Percentiles rank a stretch among this genome's conserved stretches.
phyloP scores from a whole-genome alignment of 2,113 vertebrate species.

The Hemiscyllium ocellatum region DNA sequence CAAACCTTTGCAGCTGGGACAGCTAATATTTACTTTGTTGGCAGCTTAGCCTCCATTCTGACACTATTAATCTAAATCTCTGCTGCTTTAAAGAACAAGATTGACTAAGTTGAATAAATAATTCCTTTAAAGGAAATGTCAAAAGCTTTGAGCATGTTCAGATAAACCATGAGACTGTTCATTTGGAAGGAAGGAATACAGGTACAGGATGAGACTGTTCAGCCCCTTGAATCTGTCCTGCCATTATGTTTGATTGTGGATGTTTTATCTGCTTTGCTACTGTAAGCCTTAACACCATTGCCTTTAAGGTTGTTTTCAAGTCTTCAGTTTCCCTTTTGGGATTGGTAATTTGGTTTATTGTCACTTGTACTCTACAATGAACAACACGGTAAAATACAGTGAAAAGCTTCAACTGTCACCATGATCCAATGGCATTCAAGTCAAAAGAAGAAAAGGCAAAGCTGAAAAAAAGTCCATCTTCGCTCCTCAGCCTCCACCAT shows the following conservation, averaged over 20 bases:
- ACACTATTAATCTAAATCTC: neutral
- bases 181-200: neutral
- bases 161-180: neutral
- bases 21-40: neutral
- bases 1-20: neutral
- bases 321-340: too few species aligned
- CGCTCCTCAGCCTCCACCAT: too few species aligned
- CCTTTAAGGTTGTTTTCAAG: too few species aligned
- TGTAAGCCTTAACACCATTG: neutral
- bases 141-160: neutral
- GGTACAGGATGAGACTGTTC: neutral
- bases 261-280: neutral
- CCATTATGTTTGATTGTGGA: neutral
- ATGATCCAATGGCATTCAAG: too few species aligned
- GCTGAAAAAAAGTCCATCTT: too few species aligned
- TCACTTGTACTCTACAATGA: too few species aligned
- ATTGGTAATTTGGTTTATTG: too few species aligned
- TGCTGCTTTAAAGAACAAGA: neutral
- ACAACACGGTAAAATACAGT: too few species aligned
- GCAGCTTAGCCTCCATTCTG: neutral
- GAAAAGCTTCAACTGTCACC: too few species aligned
- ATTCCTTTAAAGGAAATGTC: neutral
- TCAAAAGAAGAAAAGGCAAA: too few species aligned
- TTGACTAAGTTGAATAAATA: neutral
- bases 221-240: neutral